Evolutionary conservation across 2,888 invertebrate species (phyloP).

Genomic region (Cephus sareptanus): DNA sequence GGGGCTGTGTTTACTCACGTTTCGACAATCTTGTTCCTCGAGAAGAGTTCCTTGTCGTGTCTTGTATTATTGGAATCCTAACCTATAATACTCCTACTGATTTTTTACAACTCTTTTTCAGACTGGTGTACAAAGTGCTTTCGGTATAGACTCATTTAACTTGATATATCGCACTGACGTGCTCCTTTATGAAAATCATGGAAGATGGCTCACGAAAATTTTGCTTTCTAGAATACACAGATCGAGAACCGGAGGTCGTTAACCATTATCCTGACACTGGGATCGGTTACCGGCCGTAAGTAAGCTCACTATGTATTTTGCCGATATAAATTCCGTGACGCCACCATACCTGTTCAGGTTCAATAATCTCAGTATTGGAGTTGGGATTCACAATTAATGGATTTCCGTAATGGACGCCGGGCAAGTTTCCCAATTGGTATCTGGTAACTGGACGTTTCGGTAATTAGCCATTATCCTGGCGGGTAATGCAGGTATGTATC

Average conservation of each 20-base stretch:
- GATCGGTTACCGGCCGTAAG: background rate
- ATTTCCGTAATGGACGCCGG: background rate
- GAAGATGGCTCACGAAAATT: background rate
- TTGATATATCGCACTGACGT: background rate
- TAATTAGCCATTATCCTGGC: background rate
- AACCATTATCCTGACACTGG: background rate
- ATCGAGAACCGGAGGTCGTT: background rate
- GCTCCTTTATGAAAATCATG: background rate
- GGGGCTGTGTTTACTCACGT: background rate
- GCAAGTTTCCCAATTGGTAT: background rate
- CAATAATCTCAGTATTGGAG: background rate
- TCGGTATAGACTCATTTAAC: background rate
- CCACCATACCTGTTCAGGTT: background rate
- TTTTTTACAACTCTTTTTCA: too few relatives aligned
- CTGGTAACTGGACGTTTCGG: background rate
- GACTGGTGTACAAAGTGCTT: too few relatives aligned
- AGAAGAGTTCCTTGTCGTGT: background rate
- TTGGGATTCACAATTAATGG: background rate
- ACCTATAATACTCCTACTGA: too few relatives aligned
- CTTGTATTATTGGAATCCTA: background rate
- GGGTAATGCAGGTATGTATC: background rate
- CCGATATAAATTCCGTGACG: background rate
- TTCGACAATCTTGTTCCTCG: background rate
- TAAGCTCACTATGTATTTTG: background rate
- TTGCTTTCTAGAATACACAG: background rate